Conservation (phyloP, 2,797 vertebrate genomes). For the Thalassophryne amazonica region DNA sequence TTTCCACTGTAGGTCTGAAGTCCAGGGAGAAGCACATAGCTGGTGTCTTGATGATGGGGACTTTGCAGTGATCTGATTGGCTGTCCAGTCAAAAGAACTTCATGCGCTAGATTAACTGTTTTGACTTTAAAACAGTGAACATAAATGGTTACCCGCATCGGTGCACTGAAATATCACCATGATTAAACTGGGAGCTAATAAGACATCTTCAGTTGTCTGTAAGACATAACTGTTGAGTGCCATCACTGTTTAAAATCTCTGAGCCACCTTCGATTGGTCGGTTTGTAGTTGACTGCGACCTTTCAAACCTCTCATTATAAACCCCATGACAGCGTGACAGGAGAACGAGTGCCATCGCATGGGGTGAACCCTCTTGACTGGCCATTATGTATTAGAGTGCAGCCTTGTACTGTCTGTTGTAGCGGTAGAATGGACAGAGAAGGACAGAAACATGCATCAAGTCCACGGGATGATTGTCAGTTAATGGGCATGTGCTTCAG, state of each 20-base stretch:
- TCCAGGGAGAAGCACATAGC: too few relatives aligned
- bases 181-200: too few relatives aligned
- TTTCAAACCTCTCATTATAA: constrained; percentile 10
- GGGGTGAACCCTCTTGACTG: constrained; percentile 20
- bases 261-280: neutral
- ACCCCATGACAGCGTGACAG: constrained; percentile 12
- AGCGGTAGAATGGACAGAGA: constrained; percentile 39
- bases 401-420: constrained; percentile 27
- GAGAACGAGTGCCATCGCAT: constrained; percentile 6
- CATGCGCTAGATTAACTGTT: too few relatives aligned
- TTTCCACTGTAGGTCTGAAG: too few relatives aligned
- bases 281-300: neutral
- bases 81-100: too few relatives aligned
- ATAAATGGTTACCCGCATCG: too few relatives aligned
- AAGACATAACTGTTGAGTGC: too few relatives aligned
- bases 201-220: too few relatives aligned
- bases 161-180: too few relatives aligned
- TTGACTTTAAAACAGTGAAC: too few relatives aligned
- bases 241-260: neutral
- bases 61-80: too few relatives aligned
- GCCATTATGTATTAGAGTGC: constrained; percentile 18
- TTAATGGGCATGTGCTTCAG: constrained; percentile 11
- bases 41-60: too few relatives aligned
- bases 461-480: constrained; percentile 40
- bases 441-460: constrained; percentile 58